Base-by-base conservation (phyloP, 2,888 invertebrate species). In the Monoplex corrugatus region DNA sequence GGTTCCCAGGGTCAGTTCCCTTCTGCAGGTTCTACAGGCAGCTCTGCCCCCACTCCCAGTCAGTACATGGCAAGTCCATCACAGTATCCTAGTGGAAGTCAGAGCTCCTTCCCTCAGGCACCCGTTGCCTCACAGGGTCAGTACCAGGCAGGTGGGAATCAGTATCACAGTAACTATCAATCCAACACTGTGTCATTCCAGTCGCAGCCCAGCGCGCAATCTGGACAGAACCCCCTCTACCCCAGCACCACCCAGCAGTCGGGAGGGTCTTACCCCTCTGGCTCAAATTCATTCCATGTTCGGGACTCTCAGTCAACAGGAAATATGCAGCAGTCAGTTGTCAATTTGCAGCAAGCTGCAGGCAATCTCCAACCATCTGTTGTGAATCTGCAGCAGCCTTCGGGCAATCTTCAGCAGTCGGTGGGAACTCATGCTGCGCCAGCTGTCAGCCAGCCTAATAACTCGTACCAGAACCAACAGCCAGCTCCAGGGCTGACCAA, bases 211-310 rank as follows among this genome's bases (percentile, higher is more conserved):
- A 83, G 83, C 8, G 90, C 87, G 84, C 91, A 89, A 85, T 87
- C 92, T n/a, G 90, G 86, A 85, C 92, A 92, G 86, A 93, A 89
- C 90, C 93, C 93, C 72, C 91, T 93, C 44, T 94, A 94, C 89
- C 93, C 93, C 83, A 89, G 84, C 43, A 90, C 93, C 13, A 90
- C 91, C 35, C 91, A 90, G 72, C 84, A 91, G 32, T 89, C 89
- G 78, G 89, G 85, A 87, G 78, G 90, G 84, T 89, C 92, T 50
- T 90, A 90, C 72, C 86, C 90, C 8, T 45, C 91, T 40, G 90
- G 93, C 90, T 92, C 94, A 89, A 92, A 93, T 84, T 93, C 94
- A 90, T 95, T 94, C 94, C 95, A 94, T 44, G 87, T 91, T 72
- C 89, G 91, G 38, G 91, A 91, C 83, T 89, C 91, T 16, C 91